phyloP scores from a whole-genome alignment of 2,113 vertebrate genomes.

The Leucoraja erinaceus region DNA sequence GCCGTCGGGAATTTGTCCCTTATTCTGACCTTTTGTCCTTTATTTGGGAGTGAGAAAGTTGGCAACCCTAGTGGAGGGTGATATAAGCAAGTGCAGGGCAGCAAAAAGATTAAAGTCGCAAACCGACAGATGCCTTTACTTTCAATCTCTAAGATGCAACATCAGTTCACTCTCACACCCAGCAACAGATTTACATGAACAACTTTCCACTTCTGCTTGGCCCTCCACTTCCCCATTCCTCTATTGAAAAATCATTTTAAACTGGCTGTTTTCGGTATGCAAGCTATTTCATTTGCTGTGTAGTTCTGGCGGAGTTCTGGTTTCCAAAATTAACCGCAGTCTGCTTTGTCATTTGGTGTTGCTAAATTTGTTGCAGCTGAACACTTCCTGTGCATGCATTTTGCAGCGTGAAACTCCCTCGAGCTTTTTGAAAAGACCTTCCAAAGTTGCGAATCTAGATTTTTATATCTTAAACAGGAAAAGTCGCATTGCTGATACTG shows the following conservation, averaged over 20 bases:
- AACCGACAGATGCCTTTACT: not conserved
- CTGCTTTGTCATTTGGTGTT: not conserved
- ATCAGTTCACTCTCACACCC: not conserved
- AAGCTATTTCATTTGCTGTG: not conserved
- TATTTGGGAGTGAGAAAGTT: too few species aligned
- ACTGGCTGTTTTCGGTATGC: too few species aligned
- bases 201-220: not conserved
- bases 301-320: not conserved
- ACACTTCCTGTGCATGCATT: not conserved
- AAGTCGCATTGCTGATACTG: not conserved
- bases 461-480: not conserved
- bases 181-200: not conserved
- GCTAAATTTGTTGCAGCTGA: not conserved
- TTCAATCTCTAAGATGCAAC: not conserved
- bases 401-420: not conserved
- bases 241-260: not conserved
- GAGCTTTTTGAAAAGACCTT: not conserved
- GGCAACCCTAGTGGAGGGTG: not conserved
- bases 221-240: not conserved
- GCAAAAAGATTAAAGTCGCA: not conserved
- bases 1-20: too few species aligned
- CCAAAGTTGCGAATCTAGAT: not conserved
- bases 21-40: too few species aligned
- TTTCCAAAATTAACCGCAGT: not conserved
- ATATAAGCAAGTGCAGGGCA: not conserved